phyloP scores from a whole-genome alignment of 2,113 vertebrate genomes.

The Notarius lentiginosus region DNA sequence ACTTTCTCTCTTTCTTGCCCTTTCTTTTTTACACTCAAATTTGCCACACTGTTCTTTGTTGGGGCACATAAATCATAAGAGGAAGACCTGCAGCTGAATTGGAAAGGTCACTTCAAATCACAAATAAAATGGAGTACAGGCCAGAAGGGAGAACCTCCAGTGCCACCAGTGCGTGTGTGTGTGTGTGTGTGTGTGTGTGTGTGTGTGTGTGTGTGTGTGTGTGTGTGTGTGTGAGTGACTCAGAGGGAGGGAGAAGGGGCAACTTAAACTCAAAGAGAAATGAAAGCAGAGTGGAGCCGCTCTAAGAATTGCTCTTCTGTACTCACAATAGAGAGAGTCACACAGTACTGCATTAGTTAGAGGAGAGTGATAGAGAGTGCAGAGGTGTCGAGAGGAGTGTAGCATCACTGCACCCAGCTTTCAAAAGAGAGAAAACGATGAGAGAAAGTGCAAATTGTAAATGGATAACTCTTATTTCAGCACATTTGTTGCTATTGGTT shows the following conservation, averaged over 20 bases:
- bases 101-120: slow-evolving; percentile 57
- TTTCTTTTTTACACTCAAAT: slow-evolving; percentile 44
- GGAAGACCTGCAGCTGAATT: slow-evolving; percentile 56
- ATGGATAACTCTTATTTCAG: slow-evolving; percentile 4
- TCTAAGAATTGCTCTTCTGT: slow-evolving; percentile 45
- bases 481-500: background rate
- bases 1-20: slow-evolving; percentile 12
- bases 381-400: background rate
- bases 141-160: slow-evolving; percentile 52
- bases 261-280: slow-evolving; percentile 41
- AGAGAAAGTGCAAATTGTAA: background rate
- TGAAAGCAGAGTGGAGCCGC: slow-evolving; percentile 38
- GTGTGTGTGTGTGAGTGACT: slow-evolving; percentile 21
- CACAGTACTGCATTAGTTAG: slow-evolving; percentile 27
- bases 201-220: slow-evolving; percentile 13
- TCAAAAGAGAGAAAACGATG: background rate
- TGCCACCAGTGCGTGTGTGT: slow-evolving; percentile 22
- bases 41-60: slow-evolving; percentile 48
- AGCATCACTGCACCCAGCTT: background rate
- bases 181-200: background rate
- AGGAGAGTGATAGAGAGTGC: background rate
- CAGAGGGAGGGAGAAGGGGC: slow-evolving; percentile 7
- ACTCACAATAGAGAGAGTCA: slow-evolving; percentile 31
- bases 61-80: slow-evolving; percentile 58
- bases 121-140: slow-evolving; percentile 55